Conservation (phyloP, 2,888 invertebrate species). For the Yponomeuta plumbellus region DNA sequence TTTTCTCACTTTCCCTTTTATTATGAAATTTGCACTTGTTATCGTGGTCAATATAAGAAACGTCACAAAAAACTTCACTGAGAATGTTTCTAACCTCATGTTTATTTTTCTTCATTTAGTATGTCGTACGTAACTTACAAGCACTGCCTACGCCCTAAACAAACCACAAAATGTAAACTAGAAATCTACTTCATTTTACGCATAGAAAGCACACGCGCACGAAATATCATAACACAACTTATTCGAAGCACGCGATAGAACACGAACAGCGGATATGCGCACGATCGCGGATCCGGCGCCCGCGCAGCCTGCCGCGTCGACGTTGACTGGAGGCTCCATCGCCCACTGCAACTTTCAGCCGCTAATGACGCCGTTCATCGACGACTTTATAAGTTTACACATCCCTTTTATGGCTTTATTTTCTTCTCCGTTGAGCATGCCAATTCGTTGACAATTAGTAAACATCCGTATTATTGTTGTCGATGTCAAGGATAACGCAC, state of each 20-base stretch:
- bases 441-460: not conserved
- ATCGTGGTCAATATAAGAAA: slow-evolving; percentile 5
- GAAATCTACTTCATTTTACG: not conserved
- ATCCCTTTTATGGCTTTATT: slow-evolving; percentile 3
- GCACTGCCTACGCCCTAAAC: not conserved
- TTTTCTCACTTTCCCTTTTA: slow-evolving; percentile 66
- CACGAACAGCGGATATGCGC: slow-evolving; percentile 1
- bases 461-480: not conserved
- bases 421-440: not conserved
- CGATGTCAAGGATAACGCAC: not conserved
- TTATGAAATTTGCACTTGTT: slow-evolving; percentile 48
- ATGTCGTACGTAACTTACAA: not conserved
- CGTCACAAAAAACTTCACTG: slow-evolving; percentile 8
- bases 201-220: not conserved
- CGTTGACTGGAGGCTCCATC: slow-evolving; percentile 68
- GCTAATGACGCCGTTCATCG: not conserved
- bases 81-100: not conserved
- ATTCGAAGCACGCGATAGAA: not conserved
- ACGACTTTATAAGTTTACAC: not conserved
- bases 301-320: slow-evolving; percentile 61
- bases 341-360: slow-evolving; percentile 54
- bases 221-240: not conserved
- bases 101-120: slow-evolving; percentile 4
- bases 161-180: not conserved
- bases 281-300: slow-evolving; percentile 41